These are phyloP conservation scores for Steromphala cineraria DNA, from an alignment of 2,888 invertebrate species.

Conservation along the genomic window DNA sequence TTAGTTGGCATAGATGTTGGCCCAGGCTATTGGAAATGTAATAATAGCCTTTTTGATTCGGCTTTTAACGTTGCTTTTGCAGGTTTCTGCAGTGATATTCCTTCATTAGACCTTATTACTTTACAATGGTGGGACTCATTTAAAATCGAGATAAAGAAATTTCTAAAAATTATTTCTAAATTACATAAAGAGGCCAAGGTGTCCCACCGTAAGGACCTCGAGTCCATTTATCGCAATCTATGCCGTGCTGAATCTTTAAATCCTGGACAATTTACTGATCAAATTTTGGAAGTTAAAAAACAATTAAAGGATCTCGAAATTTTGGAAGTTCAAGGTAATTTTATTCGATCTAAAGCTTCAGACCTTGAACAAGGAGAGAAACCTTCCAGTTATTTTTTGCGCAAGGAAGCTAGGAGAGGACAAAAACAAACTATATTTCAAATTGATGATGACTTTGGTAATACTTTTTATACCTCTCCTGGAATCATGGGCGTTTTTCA, in stretches of 20 bases:
- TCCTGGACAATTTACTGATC: not conserved
- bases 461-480: no score
- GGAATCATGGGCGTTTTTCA: no score
- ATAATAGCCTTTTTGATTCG: no score
- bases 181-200: no score
- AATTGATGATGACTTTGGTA: no score
- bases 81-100: not conserved
- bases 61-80: not conserved
- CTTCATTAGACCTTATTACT: not conserved
- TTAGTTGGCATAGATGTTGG: not conserved
- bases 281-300: not conserved
- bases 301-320: not conserved
- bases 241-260: not conserved
- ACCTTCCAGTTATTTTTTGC: no score
- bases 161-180: no score
- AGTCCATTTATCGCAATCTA: not conserved
- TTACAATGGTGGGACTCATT: not conserved
- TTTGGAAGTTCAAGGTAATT: no score
- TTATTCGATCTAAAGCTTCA: slow-evolving; percentile 4
- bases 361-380: not conserved
- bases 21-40: no score
- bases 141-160: not conserved
- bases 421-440: not conserved
- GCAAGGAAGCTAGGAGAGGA: no score
- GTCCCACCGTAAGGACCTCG: not conserved